Evolutionary conservation across 2,113 vertebrate species (phyloP).

Genomic region (Onychostruthus taczanowskii): DNA sequence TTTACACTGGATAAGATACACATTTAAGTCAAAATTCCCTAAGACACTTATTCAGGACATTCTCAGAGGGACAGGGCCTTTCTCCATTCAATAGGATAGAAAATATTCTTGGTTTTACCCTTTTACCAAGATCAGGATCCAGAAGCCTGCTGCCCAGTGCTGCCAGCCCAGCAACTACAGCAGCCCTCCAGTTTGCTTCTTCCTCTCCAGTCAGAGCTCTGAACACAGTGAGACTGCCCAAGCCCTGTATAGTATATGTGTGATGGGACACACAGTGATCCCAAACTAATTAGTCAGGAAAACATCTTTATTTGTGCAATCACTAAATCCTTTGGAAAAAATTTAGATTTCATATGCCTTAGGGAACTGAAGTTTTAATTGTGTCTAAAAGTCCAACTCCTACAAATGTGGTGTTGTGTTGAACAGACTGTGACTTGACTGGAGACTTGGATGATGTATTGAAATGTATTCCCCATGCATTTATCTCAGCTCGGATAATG

Average conservation of each 20-base stretch:
- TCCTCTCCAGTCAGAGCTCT: neutral
- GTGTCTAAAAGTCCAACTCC: neutral
- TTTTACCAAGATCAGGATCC: neutral
- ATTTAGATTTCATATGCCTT: neutral
- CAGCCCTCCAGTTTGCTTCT: neutral
- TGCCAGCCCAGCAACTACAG: neutral
- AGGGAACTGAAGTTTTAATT: slow-evolving; percentile 19
- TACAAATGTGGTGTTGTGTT: neutral
- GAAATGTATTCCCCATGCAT: slow-evolving; percentile 34
- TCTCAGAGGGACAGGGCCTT: neutral
- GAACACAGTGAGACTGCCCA: neutral
- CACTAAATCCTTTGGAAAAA: neutral
- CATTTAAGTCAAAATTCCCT: neutral
- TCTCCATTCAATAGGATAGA: neutral
- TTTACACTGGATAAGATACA: neutral
- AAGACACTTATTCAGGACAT: neutral
- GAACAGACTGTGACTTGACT: neutral
- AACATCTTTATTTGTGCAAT: neutral
- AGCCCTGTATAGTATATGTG: neutral
- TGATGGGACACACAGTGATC: neutral
- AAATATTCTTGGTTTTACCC: neutral
- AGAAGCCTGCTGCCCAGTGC: neutral
- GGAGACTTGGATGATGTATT: slow-evolving; percentile 7
- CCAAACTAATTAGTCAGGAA: neutral
- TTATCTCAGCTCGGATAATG: slow-evolving; percentile 34